Evolutionary conservation across 2,888 invertebrate genomes (phyloP).

Genomic region (Spilosoma lubricipeda): DNA sequence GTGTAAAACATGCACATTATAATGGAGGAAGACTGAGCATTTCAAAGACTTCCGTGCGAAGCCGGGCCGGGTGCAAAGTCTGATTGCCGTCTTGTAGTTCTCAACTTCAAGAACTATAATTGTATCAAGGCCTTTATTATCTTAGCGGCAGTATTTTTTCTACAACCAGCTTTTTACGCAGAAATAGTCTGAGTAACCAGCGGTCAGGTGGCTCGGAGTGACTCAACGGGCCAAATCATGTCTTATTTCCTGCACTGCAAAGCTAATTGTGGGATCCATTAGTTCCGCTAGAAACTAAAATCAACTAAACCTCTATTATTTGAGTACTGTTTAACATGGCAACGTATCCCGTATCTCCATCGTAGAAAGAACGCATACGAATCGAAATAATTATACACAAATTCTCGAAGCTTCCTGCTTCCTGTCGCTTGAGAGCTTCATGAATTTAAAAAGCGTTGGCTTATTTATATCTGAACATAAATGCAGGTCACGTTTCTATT

Average conservation of each 20-base stretch:
- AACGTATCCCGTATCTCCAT: constrained; percentile 50
- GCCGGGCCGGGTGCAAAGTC: background rate
- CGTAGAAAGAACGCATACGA: constrained; percentile 35
- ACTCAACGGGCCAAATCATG: constrained; percentile 76
- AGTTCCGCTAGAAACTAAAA: constrained; percentile 77
- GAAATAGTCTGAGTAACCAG: constrained; percentile 64
- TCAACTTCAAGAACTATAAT: background rate
- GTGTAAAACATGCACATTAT: too few relatives aligned
- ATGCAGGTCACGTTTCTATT: constrained; percentile 56
- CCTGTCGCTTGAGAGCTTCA: constrained; percentile 49
- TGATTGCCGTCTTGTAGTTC: background rate
- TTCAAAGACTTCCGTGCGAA: too few relatives aligned
- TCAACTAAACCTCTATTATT: constrained; percentile 67
- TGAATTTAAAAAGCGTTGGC: constrained; percentile 45
- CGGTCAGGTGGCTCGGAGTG: constrained; percentile 69
- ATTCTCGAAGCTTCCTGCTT: constrained; percentile 59
- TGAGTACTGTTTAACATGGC: constrained; percentile 61
- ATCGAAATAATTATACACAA: constrained; percentile 43
- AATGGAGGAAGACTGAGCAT: too few relatives aligned
- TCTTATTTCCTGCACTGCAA: constrained; percentile 75
- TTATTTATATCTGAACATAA: constrained; percentile 39
- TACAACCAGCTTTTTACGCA: constrained; percentile 41
- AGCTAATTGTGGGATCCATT: constrained; percentile 76
- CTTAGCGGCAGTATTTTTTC: constrained; percentile 33
- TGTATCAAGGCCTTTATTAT: constrained; percentile 45